Base-by-base conservation (phyloP, 2,797 vertebrate species). In the Peromyscus eremicus region DNA sequence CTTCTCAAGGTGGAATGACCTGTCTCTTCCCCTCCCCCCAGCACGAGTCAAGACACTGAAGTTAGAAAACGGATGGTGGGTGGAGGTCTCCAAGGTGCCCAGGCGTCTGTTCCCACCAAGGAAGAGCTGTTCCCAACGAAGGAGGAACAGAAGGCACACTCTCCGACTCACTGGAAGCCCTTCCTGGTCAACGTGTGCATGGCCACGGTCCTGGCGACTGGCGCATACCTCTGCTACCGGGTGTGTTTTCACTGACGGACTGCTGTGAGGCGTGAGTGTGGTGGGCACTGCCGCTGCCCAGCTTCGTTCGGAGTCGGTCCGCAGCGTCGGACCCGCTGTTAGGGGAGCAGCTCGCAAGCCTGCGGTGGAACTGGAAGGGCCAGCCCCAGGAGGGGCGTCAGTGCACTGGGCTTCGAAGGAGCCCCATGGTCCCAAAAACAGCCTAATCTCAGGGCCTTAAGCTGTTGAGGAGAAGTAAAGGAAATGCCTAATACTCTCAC, bases 141-240 rank as follows among this genome's bases (percentile, higher is more conserved):
- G 66, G 98, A 98, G 95, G 98, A 98, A 3, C 98, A 98, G 2
- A 97, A 55, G 75, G 64, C 32, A 12, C 75, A 55, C 70, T 88
- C 96, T 49, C 95, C 98, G 79, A 98, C 98, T 43, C 98, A 98
- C 0, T 99, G 99, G 99, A 99, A 99, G 97, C 99, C 99, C 71
- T 98, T 99, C 79, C 97, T 99, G 71, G 97, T 99, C 98, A 99
- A 99, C 25, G 97, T 99, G 97, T 99, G 99, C 98, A 97, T 99
- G 98, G 99, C 99, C 99, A 99, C 99, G 0, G 99, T 99, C 55
- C 98, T 99, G 93, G 99, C 99, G 0, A 98, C 99, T 2, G 99
- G 99, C 80, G 99, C 99, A 46, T 99, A 99, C 79, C 98, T 99
- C 97, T 99, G 99, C 98, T 99, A 99, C 98, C 98, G 99, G 98